Conservation (phyloP, 2,888 invertebrate genomes). For the Scrobipalpa costella region DNA sequence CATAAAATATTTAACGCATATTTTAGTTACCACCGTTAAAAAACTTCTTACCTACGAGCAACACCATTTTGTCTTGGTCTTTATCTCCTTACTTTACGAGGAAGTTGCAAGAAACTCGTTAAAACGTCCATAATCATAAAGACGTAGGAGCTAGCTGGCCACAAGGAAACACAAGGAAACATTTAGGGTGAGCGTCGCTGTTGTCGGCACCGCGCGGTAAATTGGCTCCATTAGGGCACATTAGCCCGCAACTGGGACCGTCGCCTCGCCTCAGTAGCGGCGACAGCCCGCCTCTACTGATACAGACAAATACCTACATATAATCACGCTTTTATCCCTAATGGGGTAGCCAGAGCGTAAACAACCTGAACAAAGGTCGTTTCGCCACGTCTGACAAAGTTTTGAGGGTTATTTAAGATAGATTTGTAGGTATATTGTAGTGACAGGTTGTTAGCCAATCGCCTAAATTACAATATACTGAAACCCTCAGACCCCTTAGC, state of each 20-base stretch:
- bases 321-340: no score
- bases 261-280: constrained; percentile 15
- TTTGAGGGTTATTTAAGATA: no score
- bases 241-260: constrained; percentile 46
- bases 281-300: constrained; percentile 12
- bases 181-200: constrained; percentile 35
- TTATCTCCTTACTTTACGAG: neutral
- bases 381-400: no score
- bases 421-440: no score
- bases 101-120: neutral
- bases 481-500: no score
- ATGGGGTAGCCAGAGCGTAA: no score
- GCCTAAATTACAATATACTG: no score
- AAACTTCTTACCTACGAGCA: neutral
- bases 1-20: no score
- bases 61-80: neutral
- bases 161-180: constrained; percentile 26
- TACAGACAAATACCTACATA: neutral
- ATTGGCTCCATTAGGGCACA: constrained; percentile 67
- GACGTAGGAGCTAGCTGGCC: constrained; percentile 25
- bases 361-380: no score
- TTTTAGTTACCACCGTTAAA: no score
- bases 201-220: constrained; percentile 56
- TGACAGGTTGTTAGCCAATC: no score
- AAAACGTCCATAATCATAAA: constrained; percentile 7